Evolutionary conservation across 2,797 vertebrate species (phyloP).

Genomic region (Helostoma temminkii): DNA sequence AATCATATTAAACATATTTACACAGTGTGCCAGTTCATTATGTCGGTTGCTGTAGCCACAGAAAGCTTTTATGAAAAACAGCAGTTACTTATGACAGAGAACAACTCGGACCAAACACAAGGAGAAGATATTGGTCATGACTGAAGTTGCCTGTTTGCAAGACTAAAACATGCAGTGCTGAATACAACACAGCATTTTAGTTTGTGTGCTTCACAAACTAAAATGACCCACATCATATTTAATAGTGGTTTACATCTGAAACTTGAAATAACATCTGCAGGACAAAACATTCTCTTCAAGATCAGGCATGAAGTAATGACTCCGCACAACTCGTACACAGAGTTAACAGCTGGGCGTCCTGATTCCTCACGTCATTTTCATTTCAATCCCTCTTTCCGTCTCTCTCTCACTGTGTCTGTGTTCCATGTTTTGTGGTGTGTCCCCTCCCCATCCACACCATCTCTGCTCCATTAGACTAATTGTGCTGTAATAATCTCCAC

Average conservation of each 20-base stretch:
- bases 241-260: constrained; percentile 38
- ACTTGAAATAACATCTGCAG: constrained; percentile 41
- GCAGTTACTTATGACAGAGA: constrained; percentile 31
- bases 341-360: constrained; percentile 76
- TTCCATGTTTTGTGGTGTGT: constrained; percentile 35
- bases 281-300: constrained; percentile 32
- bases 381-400: constrained; percentile 69
- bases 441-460: constrained; percentile 71
- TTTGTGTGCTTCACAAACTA: constrained; percentile 12
- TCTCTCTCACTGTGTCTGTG: constrained; percentile 8
- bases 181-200: too few relatives aligned
- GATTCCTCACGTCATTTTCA: constrained; percentile 73
- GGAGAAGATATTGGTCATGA: constrained; percentile 1
- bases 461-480: constrained; percentile 88
- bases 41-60: constrained; percentile 44
- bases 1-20: constrained; percentile 81
- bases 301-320: constrained; percentile 44
- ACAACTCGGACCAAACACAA: constrained; percentile 23
- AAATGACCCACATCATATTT: constrained; percentile 36
- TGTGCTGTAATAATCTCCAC: constrained; percentile 86
- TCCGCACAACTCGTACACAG: constrained; percentile 44
- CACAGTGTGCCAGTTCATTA: constrained; percentile 58
- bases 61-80: constrained; percentile 44
- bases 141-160: constrained; percentile 22
- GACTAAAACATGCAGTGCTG: constrained; percentile 5